Evolutionary conservation across 2,113 vertebrate genomes (phyloP).

Genomic region (Coregonus clupeaformis): DNA sequence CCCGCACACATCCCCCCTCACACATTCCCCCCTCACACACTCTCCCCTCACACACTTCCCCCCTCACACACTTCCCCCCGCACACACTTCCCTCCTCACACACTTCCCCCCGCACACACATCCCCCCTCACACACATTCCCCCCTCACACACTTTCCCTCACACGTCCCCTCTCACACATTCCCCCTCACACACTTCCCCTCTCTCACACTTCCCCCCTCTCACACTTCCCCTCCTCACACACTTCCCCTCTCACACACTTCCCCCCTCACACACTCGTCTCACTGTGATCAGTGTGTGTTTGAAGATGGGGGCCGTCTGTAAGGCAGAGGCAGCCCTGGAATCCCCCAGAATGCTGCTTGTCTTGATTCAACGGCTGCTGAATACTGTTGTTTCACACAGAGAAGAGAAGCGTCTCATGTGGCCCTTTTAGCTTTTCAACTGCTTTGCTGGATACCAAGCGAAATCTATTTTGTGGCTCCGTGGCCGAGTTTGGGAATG

Average conservation of each 20-base stretch:
- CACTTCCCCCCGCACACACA: too few species aligned
- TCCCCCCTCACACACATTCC: too few species aligned
- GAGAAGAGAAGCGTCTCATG: constrained; percentile 2
- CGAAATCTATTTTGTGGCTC: neutral
- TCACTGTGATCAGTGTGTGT: constrained; percentile 24
- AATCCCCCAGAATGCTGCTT: neutral
- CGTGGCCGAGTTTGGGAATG: constrained; percentile 2
- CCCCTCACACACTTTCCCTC: too few species aligned
- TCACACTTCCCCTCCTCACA: too few species aligned
- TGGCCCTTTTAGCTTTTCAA: constrained; percentile 8
- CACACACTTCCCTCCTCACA: too few species aligned
- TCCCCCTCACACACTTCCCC: too few species aligned
- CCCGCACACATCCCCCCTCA: too few species aligned
- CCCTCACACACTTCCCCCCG: too few species aligned
- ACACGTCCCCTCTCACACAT: too few species aligned
- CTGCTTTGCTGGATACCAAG: neutral
- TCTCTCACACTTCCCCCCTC: too few species aligned
- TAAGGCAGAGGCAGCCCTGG: constrained; percentile 35
- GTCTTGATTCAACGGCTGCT: constrained; percentile 17
- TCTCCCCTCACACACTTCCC: constrained; percentile 28
- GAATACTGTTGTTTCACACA: constrained; percentile 15
- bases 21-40: constrained; percentile 29
- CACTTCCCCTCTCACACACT: too few species aligned
- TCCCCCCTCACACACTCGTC: constrained; percentile 7
- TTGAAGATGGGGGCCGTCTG: constrained; percentile 21